Conservation (phyloP, 2,888 invertebrate genomes). For the Eupithecia inturbata region DNA sequence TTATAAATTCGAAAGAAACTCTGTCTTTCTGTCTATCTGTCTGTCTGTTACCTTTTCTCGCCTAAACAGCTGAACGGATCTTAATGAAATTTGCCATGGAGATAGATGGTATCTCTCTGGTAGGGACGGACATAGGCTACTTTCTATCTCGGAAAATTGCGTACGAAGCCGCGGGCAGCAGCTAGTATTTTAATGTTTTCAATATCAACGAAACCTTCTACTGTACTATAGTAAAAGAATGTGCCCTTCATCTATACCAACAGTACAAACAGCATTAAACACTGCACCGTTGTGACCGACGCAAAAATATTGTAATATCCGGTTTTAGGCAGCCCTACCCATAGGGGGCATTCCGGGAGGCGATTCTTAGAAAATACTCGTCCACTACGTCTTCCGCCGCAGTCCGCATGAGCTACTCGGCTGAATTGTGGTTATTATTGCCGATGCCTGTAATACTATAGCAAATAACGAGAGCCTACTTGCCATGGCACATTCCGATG, state of each 20-base stretch:
- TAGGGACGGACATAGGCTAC: no score
- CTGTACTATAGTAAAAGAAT: not conserved
- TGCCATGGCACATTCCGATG: conserved; percentile 10
- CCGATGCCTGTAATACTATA: conserved; percentile 25
- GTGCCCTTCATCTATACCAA: not conserved
- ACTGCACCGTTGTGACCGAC: not conserved
- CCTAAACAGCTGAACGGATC: no score
- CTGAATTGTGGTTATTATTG: conserved; percentile 45
- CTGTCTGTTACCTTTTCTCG: no score
- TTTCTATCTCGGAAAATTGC: no score
- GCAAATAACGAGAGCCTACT: conserved; percentile 18
- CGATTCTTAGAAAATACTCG: conserved; percentile 32
- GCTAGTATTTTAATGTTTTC: no score
- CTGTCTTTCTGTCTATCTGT: no score
- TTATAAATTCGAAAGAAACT: no score
- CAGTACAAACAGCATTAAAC: not conserved
- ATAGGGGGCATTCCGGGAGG: conserved; percentile 26
- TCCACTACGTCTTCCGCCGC: conserved; percentile 51
- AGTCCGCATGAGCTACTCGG: conserved; percentile 46
- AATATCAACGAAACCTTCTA: not conserved
- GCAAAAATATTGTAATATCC: conserved; percentile 8
- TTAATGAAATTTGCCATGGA: no score
- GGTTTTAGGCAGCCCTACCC: conserved; percentile 21
- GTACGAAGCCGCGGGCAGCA: no score
- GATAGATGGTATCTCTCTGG: no score